These are phyloP conservation scores for Ispidina lecontei DNA, from an alignment of 2,797 vertebrate species.

Conservation along the genomic window DNA sequence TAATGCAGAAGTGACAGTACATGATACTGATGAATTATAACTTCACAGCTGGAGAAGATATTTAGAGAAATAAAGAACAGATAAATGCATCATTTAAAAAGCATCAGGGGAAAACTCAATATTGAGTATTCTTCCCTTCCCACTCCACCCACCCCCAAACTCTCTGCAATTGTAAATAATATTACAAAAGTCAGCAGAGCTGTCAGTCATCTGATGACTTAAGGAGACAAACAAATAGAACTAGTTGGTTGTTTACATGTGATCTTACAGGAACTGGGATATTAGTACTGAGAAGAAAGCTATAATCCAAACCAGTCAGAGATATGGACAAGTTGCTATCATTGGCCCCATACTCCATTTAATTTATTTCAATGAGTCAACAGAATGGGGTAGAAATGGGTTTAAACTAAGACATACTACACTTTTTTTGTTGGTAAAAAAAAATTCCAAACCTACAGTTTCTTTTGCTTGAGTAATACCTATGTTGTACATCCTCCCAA, in stretches of 20 bases:
- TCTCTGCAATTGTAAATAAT: background rate
- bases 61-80: constrained; percentile 61
- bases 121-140: background rate
- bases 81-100: constrained; percentile 66
- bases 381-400: background rate
- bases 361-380: background rate
- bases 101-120: constrained; percentile 14
- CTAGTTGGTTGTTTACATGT: background rate
- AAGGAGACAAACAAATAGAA: background rate
- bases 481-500: background rate
- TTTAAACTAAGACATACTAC: background rate
- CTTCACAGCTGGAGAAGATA: constrained; percentile 71
- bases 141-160: background rate
- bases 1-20: constrained; percentile 80
- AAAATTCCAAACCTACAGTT: background rate
- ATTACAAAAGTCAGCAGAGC: background rate
- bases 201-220: background rate
- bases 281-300: background rate
- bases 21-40: constrained; percentile 78
- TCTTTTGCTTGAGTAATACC: background rate
- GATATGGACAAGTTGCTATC: background rate
- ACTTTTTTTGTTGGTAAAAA: no score
- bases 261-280: background rate
- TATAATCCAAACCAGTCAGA: background rate
- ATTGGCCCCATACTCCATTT: background rate